phyloP scores from a whole-genome alignment of 1,140 invertebrate species.

The Reticulitermes speratus region DNA sequence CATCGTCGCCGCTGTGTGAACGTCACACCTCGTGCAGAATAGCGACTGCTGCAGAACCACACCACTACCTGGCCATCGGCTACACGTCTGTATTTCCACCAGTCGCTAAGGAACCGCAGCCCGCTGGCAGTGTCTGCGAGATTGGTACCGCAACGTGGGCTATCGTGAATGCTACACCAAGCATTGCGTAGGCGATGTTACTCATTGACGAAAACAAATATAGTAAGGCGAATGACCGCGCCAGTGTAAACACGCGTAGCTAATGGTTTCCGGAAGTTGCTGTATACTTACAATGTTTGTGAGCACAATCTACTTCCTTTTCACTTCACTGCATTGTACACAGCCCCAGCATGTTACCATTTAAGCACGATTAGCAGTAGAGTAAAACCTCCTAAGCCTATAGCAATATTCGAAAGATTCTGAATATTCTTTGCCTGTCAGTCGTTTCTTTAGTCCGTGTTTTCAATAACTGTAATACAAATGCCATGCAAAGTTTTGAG shows the following conservation, averaged over 20 bases:
- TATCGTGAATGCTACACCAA: neutral
- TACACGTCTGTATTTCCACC: no score
- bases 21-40: neutral
- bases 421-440: no score
- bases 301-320: neutral
- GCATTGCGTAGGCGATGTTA: neutral
- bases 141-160: neutral
- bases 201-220: neutral
- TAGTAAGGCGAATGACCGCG: neutral
- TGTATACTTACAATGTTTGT: neutral
- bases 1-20: no score
- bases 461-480: no score
- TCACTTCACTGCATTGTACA: neutral
- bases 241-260: neutral
- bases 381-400: no score
- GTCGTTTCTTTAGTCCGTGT: no score
- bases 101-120: neutral
- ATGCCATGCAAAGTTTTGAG: no score
- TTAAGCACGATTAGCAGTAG: no score
- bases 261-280: neutral
- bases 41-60: neutral
- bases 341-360: no score
- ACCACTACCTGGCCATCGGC: neutral
- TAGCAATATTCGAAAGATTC: no score
- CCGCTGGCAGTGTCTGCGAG: neutral